Percentiles rank a stretch among this genome's conserved stretches.
Evolutionary conservation across 2,113 vertebrate genomes (phyloP).

Genomic region (Xiphias gladius): DNA sequence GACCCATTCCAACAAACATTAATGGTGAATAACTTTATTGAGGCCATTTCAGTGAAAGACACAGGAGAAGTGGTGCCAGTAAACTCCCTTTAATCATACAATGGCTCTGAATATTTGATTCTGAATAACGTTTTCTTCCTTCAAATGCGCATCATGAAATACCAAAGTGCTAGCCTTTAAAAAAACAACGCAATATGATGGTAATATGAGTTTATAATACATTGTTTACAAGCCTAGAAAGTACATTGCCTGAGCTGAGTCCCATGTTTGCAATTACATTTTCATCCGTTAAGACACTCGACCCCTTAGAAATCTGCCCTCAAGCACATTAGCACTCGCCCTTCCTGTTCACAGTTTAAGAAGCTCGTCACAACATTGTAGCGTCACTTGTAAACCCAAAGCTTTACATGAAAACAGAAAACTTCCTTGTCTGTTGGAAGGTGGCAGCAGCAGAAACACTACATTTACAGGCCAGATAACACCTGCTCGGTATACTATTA

Average conservation of each 20-base stretch:
- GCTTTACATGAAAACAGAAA: slow-evolving; percentile 62
- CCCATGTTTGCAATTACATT: slow-evolving; percentile 32
- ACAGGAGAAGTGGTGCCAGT: not conserved
- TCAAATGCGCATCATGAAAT: not conserved
- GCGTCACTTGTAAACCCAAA: slow-evolving; percentile 42
- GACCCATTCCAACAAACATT: slow-evolving; percentile 49
- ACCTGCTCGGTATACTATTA: not conserved
- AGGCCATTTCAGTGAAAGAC: slow-evolving; percentile 27
- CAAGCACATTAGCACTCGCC: slow-evolving; percentile 51
- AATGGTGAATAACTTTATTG: slow-evolving; percentile 41
- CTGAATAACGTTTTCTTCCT: not conserved
- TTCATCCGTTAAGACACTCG: slow-evolving; percentile 40
- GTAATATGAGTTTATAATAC: slow-evolving; percentile 4
- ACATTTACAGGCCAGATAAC: not conserved
- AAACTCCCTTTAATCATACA: not conserved
- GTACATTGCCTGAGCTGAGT: not conserved
- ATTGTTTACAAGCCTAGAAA: slow-evolving; percentile 1
- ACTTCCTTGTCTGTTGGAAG: slow-evolving; percentile 35
- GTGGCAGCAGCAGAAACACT: slow-evolving; percentile 28
- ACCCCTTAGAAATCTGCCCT: slow-evolving; percentile 47
- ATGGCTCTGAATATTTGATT: slow-evolving; percentile 27
- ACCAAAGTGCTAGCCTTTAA: not conserved
- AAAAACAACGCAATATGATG: not conserved
- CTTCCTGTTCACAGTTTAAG: slow-evolving; percentile 66
- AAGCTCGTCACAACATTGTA: slow-evolving; percentile 63